Conservation (phyloP, 2,888 invertebrate genomes). For the Tetheella fluctuosa region DNA sequence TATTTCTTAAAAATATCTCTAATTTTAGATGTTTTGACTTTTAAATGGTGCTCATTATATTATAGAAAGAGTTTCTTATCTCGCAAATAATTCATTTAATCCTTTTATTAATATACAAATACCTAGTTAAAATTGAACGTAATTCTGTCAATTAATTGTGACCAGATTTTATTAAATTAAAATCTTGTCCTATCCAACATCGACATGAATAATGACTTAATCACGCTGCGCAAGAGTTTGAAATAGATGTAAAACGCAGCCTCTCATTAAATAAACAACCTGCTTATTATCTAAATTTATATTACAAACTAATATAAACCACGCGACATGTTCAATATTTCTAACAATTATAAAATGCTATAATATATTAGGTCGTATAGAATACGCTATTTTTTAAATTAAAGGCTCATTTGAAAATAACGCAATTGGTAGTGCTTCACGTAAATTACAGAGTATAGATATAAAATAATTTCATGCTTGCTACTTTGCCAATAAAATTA, state of each 20-base stretch:
- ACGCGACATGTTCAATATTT: not conserved
- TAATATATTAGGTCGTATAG: not conserved
- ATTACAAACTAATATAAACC: constrained; percentile 3
- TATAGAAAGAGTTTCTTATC: not conserved
- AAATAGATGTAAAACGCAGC: constrained; percentile 9
- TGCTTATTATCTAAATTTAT: not conserved
- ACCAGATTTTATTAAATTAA: not conserved
- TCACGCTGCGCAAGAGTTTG: constrained; percentile 29
- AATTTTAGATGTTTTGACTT: no score
- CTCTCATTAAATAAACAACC: constrained; percentile 3
- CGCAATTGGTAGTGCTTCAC: constrained; percentile 1
- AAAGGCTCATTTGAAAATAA: not conserved
- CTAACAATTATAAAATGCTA: not conserved
- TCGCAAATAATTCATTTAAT: no score
- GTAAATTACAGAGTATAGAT: constrained; percentile 1
- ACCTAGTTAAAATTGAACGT: not conserved
- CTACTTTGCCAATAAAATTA: not conserved
- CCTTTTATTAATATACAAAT: not conserved
- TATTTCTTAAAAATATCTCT: no score
- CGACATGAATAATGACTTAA: constrained; percentile 33
- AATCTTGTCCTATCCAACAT: constrained; percentile 2
- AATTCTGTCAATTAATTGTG: not conserved
- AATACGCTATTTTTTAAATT: not conserved
- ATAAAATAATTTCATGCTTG: not conserved
- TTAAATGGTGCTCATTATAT: no score